Evolutionary conservation across 2,888 invertebrate genomes (phyloP), one percentile per base, ranked within the genome.

Genomic region (Pristionchus exspectatus): DNA sequence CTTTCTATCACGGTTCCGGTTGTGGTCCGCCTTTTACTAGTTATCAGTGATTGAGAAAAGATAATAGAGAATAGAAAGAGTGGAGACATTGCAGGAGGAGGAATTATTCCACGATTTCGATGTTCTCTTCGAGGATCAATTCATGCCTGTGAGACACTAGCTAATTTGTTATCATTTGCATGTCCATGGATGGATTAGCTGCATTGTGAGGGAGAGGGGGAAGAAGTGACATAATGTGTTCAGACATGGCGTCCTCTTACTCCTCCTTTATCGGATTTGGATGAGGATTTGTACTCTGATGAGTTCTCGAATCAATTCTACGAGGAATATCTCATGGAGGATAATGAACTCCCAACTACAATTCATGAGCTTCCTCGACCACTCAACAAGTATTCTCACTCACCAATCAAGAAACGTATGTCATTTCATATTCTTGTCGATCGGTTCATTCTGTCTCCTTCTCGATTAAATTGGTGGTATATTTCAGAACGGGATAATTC

Each of bases 241-340:
- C 27, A 98, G 98, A 97, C 98, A 96, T 99, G 98, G 98, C 97
- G 97, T 93, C 98, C 98, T 89, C 98, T 98, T 90, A 98, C 98
- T 33, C 98, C 98, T 90, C 98, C 98, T 21, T 97, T 97, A 95
- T 97, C 97, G 95, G 98, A 98, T 94, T 89, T 90, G 21, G 92
- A 90, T 18, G 90, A 90, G 56, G 98, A 98, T 95, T 96, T 98
- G 90, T 98, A 98, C 96, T 97, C 98, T 93, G 98, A 98, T 95
- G 96, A 97, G 93, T 97, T 97, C 91, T 96, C 98, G 95, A 96
- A 97, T 91, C 97, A 97, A 95, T 96, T 98, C 91, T 98, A 98
- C 96, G 93, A 93, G 63, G 90, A 92, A 16, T 91, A 92, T 81
- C 91, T 90, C 72, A 92, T 92, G 92, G 92, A 90, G 30, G 93